phyloP scores from a whole-genome alignment of 2,888 invertebrate genomes.

The Netelia virgata region DNA sequence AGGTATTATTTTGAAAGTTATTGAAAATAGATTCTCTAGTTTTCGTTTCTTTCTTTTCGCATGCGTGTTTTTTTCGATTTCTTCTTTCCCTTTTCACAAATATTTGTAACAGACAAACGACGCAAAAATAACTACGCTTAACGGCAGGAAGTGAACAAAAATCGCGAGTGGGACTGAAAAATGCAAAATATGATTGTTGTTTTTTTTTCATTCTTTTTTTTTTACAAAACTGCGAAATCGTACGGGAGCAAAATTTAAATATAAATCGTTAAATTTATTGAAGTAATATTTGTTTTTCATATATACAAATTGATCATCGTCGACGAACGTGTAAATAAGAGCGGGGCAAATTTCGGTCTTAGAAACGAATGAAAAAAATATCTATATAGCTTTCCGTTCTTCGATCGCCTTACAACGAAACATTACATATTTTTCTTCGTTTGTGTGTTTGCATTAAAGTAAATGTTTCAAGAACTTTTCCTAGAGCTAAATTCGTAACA shows the following conservation, averaged over 20 bases:
- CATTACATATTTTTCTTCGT: background rate
- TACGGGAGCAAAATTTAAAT: no score
- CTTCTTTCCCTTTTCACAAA: slow-evolving; percentile 20
- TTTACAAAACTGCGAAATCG: no score
- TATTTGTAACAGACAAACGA: slow-evolving; percentile 21
- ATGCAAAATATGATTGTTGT: background rate
- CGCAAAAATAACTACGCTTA: background rate
- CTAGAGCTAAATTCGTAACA: slow-evolving; percentile 55
- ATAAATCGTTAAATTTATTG: no score
- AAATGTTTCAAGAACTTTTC: slow-evolving; percentile 29
- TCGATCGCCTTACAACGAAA: background rate
- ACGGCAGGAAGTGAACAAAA: slow-evolving; percentile 51
- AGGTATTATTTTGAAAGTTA: slow-evolving; percentile 48
- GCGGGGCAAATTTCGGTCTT: background rate
- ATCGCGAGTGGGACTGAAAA: slow-evolving; percentile 8
- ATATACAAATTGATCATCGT: no score
- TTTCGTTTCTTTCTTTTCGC: slow-evolving; percentile 20
- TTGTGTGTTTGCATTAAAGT: background rate
- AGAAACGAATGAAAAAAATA: background rate
- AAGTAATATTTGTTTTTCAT: no score
- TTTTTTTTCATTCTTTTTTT: background rate
- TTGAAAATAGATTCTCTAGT: slow-evolving; percentile 49
- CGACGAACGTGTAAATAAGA: background rate
- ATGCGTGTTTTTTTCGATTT: background rate
- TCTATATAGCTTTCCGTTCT: no score